Evolutionary conservation across 1,140 invertebrate species (phyloP).

Genomic region (Latrodectus geometricus): DNA sequence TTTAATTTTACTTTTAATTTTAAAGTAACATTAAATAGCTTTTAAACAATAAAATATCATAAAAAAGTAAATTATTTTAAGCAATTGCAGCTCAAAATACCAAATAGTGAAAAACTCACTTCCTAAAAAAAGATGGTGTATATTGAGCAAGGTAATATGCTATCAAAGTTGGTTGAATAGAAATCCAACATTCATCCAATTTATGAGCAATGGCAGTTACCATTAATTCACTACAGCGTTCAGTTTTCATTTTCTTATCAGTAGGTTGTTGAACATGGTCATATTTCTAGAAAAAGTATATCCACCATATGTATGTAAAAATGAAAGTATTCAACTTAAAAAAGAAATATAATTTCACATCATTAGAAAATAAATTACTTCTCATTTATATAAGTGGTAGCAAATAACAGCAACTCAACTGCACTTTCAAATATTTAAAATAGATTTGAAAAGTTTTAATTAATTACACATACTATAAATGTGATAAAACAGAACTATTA

Average conservation of each 20-base stretch:
- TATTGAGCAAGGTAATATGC: slow-evolving; percentile 77
- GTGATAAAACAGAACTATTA: no score
- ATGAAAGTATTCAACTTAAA: no score
- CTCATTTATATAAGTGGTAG: no score
- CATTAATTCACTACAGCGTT: slow-evolving; percentile 80
- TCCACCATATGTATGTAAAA: not conserved
- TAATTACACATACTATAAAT: no score
- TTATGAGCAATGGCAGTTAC: slow-evolving; percentile 83
- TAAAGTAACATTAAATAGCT: not conserved
- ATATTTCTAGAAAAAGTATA: slow-evolving; percentile 64
- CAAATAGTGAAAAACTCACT: slow-evolving; percentile 9
- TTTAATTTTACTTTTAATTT: not conserved
- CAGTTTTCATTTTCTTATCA: slow-evolving; percentile 76
- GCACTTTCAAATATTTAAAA: no score
- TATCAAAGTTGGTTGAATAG: slow-evolving; percentile 74
- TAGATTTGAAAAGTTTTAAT: no score
- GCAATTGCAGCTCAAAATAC: not conserved
- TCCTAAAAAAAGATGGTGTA: slow-evolving; percentile 71
- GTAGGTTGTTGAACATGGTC: slow-evolving; percentile 63
- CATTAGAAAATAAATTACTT: no score
- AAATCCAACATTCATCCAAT: slow-evolving; percentile 82
- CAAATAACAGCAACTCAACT: no score
- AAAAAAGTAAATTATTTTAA: not conserved
- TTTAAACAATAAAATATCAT: not conserved
- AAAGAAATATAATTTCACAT: no score